Evolutionary conservation across 2,113 vertebrate species (phyloP), one percentile per base, ranked within the genome.

Genomic region (Centropus unirufus): DNA sequence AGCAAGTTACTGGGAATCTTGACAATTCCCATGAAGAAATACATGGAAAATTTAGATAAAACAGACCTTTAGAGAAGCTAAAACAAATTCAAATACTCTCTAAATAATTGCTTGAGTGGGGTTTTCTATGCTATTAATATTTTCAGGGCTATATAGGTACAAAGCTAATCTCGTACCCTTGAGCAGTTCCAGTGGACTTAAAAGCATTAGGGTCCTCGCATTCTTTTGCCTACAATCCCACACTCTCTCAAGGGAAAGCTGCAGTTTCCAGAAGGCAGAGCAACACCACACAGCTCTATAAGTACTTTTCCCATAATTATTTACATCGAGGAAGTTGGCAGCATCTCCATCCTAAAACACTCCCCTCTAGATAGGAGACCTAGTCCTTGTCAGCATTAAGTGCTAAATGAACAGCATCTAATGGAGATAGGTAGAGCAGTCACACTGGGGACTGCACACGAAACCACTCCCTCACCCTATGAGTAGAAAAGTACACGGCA

Each of bases 21-120:
- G 90, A 82, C 83, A 96, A 94, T 93, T 96, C 74, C 91, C 80
- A 96, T 83, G 86, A 85, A 96, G 57, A 95, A 92, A 90, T 7
- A 39, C 89, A 74, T 52, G 66, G 49, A 82, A 94, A 96, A 94
- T 73, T 77, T 87, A 83, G 82, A 91, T 67, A 96, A 95, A 95
- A 96, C 42, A 93, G 80, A 94, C 87, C 52, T 89, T 95, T 64
- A 78, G 54, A 92, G 70, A 92, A 92, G 68, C 74, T 85, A 82
- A 83, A 93, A 32, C 7, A 5, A 86, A 69, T 73, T 83, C 21
- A 89, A 85, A 93, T 83, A 87, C 54, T 61, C 55, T 59, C 27
- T 76, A 79, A 90, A 79, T 24, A 91, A 74, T 24, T 81, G 22
- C 51, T 68, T 80, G 62, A 83, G 44, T 3, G 2, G 22, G 1